Percentiles rank a stretch among this genome's conserved stretches.
Conservation (phyloP, 2,888 invertebrate species). For the Napeogenes inachia region DNA sequence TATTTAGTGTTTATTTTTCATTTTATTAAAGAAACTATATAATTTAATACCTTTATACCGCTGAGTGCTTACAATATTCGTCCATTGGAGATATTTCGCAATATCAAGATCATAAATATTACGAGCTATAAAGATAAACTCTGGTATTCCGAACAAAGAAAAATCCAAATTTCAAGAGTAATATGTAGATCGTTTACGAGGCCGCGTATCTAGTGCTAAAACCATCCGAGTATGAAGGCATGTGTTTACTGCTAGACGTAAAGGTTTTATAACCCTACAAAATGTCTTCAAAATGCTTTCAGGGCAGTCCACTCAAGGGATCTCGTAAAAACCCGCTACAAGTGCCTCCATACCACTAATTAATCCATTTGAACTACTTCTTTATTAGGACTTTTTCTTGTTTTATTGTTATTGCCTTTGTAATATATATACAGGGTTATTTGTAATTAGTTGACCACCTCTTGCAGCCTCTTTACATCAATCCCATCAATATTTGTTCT, state of each 20-base stretch:
- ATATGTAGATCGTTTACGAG: constrained; percentile 53
- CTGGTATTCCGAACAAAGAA: constrained; percentile 15
- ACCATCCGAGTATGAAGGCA: constrained; percentile 40
- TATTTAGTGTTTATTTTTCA: no score
- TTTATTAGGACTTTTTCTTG: constrained; percentile 30
- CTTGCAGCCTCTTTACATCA: no score
- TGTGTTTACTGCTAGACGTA: constrained; percentile 29
- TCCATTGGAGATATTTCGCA: no score
- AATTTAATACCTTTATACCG: no score
- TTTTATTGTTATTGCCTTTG: constrained; percentile 31
- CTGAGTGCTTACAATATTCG: no score
- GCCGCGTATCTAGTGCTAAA: constrained; percentile 34
- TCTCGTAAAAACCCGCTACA: constrained; percentile 56
- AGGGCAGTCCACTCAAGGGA: constrained; percentile 42
- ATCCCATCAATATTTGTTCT: no score
- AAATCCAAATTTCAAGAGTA: constrained; percentile 29
- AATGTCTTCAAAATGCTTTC: constrained; percentile 44
- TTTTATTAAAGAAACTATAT: no score
- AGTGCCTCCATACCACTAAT: constrained; percentile 49
- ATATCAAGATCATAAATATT: constrained; percentile 22
- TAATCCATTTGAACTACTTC: constrained; percentile 44
- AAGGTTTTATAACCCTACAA: constrained; percentile 50
- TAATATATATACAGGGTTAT: no score
- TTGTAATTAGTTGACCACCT: no score
- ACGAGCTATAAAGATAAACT: constrained; percentile 1